Conservation (phyloP, 2,797 vertebrate species). For the Eulemur albifrons region DNA sequence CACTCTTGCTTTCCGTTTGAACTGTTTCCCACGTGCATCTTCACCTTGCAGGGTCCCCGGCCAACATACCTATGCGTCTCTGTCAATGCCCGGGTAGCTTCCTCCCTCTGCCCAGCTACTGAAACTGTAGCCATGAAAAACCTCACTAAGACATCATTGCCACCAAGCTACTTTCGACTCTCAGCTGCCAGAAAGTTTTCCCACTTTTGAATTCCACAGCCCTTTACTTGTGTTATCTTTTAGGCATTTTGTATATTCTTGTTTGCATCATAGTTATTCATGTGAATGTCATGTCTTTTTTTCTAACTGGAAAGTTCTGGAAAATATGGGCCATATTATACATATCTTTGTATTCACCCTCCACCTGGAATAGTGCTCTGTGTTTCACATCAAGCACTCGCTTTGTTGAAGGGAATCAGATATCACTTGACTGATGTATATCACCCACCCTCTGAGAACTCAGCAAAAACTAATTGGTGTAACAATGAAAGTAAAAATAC, state of each 20-base stretch:
- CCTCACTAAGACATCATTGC: not conserved
- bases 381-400: not conserved
- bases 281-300: not conserved
- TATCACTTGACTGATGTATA: not conserved
- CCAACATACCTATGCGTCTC: not conserved
- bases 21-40: not conserved
- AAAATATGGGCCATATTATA: not conserved
- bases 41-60: not conserved
- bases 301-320: not conserved
- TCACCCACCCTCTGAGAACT: not conserved
- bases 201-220: not conserved
- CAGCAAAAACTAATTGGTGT: not conserved
- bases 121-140: not conserved
- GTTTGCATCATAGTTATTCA: not conserved
- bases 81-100: not conserved
- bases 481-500: conserved; percentile 14
- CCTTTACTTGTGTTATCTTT: not conserved
- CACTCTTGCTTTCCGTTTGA: not conserved
- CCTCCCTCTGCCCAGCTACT: not conserved
- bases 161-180: not conserved
- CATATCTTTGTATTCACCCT: not conserved
- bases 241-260: not conserved
- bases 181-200: not conserved
- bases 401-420: not conserved
- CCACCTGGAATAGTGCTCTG: not conserved